Conservation (phyloP, 2,797 vertebrate genomes). For the Dicrostonyx torquatus region DNA sequence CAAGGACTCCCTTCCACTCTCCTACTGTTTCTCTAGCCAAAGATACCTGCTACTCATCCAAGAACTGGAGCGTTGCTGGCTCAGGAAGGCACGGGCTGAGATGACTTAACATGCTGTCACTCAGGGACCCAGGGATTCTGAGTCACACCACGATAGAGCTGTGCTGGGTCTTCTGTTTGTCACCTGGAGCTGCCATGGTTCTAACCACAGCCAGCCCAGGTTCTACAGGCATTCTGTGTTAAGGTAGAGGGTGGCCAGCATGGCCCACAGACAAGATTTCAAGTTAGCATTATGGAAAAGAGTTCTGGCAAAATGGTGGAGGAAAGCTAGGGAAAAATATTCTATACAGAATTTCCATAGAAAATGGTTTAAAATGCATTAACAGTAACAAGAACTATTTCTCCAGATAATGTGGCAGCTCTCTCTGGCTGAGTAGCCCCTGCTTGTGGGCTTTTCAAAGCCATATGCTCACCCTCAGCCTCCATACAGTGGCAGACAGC, state of each 20-base stretch:
- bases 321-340: not conserved
- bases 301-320: not conserved
- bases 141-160: not conserved
- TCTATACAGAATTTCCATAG: not conserved
- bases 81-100: not conserved
- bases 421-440: not conserved
- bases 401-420: not conserved
- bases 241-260: accelerated
- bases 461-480: not conserved
- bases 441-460: not conserved
- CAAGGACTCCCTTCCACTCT: not conserved
- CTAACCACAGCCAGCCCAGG: not conserved
- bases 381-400: not conserved
- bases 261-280: not conserved
- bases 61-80: slow-evolving; percentile 39
- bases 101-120: not conserved
- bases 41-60: slow-evolving; percentile 57
- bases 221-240: not conserved
- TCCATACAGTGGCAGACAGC: not conserved
- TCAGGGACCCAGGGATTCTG: not conserved
- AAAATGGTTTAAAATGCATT: not conserved
- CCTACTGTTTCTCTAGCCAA: not conserved
- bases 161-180: not conserved
- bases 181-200: not conserved
- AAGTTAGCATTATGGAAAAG: not conserved